phyloP scores from a whole-genome alignment of 37 sponge, comb jelly and placozoan genomes.

The Trichoplax adhaerens region DNA sequence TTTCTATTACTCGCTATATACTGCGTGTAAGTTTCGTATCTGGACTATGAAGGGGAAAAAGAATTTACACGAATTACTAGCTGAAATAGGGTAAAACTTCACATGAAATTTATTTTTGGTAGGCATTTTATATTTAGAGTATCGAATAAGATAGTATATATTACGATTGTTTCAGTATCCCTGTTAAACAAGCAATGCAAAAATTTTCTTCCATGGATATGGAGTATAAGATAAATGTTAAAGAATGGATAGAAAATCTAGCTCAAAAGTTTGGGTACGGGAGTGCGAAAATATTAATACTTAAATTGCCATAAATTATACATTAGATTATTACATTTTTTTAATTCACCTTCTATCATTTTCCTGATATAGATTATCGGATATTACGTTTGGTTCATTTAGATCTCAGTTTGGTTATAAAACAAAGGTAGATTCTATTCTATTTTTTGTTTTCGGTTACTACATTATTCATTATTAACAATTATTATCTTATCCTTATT shows the following conservation, averaged over 20 bases:
- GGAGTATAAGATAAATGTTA: constrained; percentile 45
- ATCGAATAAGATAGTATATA: constrained; percentile 2
- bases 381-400: constrained; percentile 74
- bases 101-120: not conserved
- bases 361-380: constrained; percentile 26
- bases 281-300: no score
- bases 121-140: constrained; percentile 8
- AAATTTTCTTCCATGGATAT: constrained; percentile 80
- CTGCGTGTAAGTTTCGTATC: constrained; percentile 57
- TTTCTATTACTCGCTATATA: constrained; percentile 70
- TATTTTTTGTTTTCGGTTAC: not conserved
- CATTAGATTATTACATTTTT: no score
- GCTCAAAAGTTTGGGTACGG: constrained; percentile 29
- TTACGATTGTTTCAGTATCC: constrained; percentile 12
- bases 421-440: constrained; percentile 21
- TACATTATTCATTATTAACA: not conserved
- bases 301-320: no score
- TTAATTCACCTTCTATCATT: no score
- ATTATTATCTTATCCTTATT: not conserved
- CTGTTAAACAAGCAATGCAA: constrained; percentile 78
- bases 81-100: constrained; percentile 74
- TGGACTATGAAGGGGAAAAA: constrained; percentile 91
- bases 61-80: constrained; percentile 78
- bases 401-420: constrained; percentile 76
- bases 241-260: constrained; percentile 39